Conservation (phyloP, 2,113 vertebrate species). For the Macquaria ambigua region DNA sequence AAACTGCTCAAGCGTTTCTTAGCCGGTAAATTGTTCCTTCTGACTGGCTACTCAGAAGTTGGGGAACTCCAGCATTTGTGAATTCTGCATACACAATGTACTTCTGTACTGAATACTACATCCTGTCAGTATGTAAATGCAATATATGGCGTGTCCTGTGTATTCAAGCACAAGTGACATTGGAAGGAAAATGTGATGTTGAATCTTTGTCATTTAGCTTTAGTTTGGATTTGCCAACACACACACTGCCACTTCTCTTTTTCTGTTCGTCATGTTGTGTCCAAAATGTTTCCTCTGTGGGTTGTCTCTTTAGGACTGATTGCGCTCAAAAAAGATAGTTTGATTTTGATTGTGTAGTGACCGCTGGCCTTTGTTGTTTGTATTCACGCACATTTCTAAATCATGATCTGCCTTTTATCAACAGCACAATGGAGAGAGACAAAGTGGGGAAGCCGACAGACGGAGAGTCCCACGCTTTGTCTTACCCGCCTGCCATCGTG, state of each 20-base stretch:
- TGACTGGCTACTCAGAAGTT: not conserved
- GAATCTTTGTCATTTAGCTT: not conserved
- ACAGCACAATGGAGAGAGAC: conserved; percentile 97
- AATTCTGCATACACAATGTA: not conserved
- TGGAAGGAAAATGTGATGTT: not conserved
- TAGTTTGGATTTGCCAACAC: not conserved
- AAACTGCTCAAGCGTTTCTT: not conserved
- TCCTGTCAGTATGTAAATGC: not conserved
- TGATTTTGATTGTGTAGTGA: not conserved
- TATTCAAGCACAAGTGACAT: not conserved
- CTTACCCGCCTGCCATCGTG: conserved; percentile 95
- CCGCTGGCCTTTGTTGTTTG: no score
- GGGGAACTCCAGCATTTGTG: not conserved
- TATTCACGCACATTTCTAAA: not conserved
- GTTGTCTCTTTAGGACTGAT: not conserved
- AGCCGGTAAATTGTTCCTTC: not conserved
- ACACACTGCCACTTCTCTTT: not conserved
- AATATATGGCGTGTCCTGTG: not conserved
- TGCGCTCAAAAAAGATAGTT: not conserved
- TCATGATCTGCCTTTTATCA: conserved; percentile 33
- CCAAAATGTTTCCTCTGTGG: not conserved
- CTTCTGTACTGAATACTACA: not conserved
- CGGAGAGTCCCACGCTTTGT: conserved; percentile 95
- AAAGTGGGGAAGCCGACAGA: conserved; percentile 98
- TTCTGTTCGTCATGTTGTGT: not conserved